Conservation (phyloP, 2,797 vertebrate genomes). For the Pelochelys cantorii region DNA sequence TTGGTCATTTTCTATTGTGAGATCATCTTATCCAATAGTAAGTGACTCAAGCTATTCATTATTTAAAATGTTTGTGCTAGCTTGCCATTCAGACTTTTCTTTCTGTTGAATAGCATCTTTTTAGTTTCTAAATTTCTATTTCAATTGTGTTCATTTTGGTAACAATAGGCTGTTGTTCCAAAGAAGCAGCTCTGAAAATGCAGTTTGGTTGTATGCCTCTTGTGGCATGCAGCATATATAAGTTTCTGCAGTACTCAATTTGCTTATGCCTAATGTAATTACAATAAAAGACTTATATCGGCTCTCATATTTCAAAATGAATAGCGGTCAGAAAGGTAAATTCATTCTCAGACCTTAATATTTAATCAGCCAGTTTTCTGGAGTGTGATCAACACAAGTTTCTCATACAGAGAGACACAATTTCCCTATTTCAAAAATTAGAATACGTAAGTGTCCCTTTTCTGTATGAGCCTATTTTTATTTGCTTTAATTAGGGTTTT, state of each 20-base stretch:
- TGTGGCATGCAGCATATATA: background rate
- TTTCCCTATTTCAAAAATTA: background rate
- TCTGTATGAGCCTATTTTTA: background rate
- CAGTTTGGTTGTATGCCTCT: background rate
- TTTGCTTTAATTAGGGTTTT: background rate
- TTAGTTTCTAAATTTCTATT: background rate
- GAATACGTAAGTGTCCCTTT: background rate
- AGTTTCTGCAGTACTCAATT: background rate
- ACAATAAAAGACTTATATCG: background rate
- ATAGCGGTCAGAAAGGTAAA: background rate
- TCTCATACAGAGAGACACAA: background rate
- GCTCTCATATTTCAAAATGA: background rate
- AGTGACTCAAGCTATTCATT: background rate
- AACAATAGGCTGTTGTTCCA: accelerated
- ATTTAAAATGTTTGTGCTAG: background rate
- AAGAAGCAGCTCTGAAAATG: background rate
- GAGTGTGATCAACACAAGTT: background rate
- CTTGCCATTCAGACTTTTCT: background rate
- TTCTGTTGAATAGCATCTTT: background rate
- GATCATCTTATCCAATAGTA: background rate
- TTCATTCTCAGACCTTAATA: background rate
- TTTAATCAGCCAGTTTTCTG: background rate
- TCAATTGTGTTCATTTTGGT: background rate
- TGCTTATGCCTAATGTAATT: background rate
- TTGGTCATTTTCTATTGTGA: background rate